A percentile compares a stretch with the other conserved stretches of the same genome.
Evolutionary conservation across 2,113 vertebrate species (phyloP).

Genomic region (Pterocles burchelli): DNA sequence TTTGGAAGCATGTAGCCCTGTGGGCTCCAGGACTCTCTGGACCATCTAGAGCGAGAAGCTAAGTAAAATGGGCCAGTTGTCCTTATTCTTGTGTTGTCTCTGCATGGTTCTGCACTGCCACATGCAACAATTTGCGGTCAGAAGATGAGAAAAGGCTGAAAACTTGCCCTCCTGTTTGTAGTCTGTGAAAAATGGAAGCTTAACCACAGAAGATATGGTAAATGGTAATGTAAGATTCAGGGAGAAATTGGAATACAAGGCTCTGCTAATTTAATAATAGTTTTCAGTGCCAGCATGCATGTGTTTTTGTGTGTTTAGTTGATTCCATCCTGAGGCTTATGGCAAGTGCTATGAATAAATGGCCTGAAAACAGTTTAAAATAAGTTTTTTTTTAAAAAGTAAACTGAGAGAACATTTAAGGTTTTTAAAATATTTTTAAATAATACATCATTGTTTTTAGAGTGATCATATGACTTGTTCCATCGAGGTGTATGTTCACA

Average conservation of each 20-base stretch:
- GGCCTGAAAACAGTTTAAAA: neutral
- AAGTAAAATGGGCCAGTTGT: neutral
- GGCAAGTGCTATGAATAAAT: neutral
- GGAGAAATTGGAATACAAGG: neutral
- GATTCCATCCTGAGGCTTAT: rapidly evolving
- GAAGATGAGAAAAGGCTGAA: neutral
- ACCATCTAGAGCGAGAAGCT: too few relatives aligned
- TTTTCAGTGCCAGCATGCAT: neutral
- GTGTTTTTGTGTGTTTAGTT: neutral
- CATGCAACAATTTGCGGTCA: neutral
- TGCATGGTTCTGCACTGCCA: neutral
- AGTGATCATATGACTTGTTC: neutral
- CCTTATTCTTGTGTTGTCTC: neutral
- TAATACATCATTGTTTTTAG: neutral
- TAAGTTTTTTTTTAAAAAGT: neutral
- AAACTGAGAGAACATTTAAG: neutral
- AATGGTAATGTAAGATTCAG: neutral
- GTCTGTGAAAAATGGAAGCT: neutral
- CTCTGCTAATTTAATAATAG: neutral
- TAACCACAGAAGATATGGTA: neutral
- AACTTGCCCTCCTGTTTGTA: neutral
- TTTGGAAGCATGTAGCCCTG: neutral
- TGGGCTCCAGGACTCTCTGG: neutral
- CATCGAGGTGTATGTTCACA: neutral
- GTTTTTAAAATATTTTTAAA: neutral